These are phyloP conservation scores for Borostomias antarcticus DNA, from an alignment of 2,797 vertebrate genomes.

Conservation along the genomic window DNA sequence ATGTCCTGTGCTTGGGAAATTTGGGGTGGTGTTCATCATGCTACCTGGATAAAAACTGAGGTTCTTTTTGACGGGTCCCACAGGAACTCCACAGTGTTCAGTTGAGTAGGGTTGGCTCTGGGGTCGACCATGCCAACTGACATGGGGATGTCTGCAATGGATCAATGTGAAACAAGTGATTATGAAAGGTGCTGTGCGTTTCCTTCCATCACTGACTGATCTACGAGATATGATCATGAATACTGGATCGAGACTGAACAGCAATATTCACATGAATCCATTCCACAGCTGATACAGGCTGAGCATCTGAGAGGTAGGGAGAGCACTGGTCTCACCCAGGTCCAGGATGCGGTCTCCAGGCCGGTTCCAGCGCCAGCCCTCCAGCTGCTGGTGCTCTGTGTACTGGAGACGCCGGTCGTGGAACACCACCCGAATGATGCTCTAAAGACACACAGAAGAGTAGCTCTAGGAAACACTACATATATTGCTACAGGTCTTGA, in stretches of 20 bases:
- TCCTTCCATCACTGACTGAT: not conserved
- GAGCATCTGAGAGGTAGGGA: not conserved
- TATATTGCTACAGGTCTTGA: not conserved
- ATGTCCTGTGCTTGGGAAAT: too few species aligned
- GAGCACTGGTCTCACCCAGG: constrained; percentile 78
- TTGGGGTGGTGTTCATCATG: constrained; percentile 19
- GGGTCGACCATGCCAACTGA: constrained; percentile 96
- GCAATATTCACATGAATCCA: constrained; percentile 7
- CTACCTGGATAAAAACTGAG: constrained; percentile 96
- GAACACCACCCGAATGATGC: constrained; percentile 95
- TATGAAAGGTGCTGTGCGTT: not conserved
- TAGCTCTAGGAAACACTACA: constrained; percentile 2
- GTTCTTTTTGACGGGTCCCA: constrained; percentile 97
- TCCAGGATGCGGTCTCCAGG: constrained; percentile 95
- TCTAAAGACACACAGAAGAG: constrained; percentile 69
- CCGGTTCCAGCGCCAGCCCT: constrained; percentile 96
- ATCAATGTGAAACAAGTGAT: constrained; percentile 52
- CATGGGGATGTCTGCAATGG: constrained; percentile 91
- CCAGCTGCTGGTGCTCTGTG: constrained; percentile 95
- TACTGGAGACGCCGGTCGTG: constrained; percentile 94
- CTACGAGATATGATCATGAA: constrained; percentile 19
- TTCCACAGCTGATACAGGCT: not conserved
- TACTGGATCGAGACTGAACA: constrained; percentile 19
- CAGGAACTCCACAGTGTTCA: constrained; percentile 96
- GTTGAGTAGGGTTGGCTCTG: constrained; percentile 92